Evolutionary conservation across 2,888 invertebrate genomes (phyloP), one percentile per base, ranked within the genome.

Genomic region (Agrilus biguttatus): DNA sequence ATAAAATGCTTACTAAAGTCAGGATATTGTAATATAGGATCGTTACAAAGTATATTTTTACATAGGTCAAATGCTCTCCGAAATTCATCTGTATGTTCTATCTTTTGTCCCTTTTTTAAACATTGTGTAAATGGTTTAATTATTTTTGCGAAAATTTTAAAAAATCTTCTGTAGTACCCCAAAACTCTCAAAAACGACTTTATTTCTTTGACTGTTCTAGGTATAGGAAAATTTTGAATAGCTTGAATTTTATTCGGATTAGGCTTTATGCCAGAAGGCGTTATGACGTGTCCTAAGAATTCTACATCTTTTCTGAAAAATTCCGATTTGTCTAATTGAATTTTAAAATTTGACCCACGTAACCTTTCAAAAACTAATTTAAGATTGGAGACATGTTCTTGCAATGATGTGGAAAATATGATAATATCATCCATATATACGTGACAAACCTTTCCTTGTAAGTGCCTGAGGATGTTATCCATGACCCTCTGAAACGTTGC

Each of bases 401-500:
- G 52, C 0, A 53, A 44, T 0, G 49, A 51, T 0, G 50, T 51
- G n/a, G 45, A 47, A 23, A 51, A 55, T 0, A 55, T 47, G 6
- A 57, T 48, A 1, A 55, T 55, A 33, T 56, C 56, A 36, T 55
- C 55, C 2, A 54, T 33, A 37, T 57, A 58, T 0, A 55, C 55
- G 1, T 54, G 21, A 37, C 53, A 53, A 1, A 48, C 41, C 10
- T 23, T 53, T 14, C 57, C 55, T 8, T 48, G 45, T 40, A 57
- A 33, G 0, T 54, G 56, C 13, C 45, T 40, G 6, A 63, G 43
- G 2, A 56, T 50, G 34, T 50, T 47, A 44, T 59, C 52, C 50
- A 61, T 60, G 8, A 55, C 36, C 5, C 62, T 17, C 46, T n/a
- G n/a, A 45, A 64, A 64, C 1, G 59, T 59, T 1, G 51, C 48